These are phyloP conservation scores for Erythrolamprus reginae DNA, from an alignment of 2,113 vertebrate genomes.

Conservation along the genomic window DNA sequence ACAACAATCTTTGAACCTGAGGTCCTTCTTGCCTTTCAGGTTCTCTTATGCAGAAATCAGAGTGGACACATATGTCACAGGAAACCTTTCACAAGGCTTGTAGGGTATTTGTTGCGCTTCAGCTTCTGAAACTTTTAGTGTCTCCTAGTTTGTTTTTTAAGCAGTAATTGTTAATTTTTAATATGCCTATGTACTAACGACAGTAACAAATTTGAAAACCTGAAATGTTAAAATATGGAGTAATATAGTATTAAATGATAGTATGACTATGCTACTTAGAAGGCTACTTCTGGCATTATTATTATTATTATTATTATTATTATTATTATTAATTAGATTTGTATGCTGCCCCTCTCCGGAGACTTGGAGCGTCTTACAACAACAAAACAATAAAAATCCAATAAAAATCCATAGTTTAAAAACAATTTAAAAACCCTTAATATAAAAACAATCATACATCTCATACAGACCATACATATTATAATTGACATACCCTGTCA, in stretches of 20 bases:
- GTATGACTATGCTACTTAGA: neutral
- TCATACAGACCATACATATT: too few relatives aligned
- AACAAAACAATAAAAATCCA: too few relatives aligned
- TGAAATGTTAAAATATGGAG: neutral
- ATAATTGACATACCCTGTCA: neutral
- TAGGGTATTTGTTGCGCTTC: neutral
- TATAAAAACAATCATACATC: too few relatives aligned
- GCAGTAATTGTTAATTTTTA: neutral
- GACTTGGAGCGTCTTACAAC: too few relatives aligned
- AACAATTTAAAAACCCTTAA: too few relatives aligned
- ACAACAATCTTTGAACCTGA: neutral
- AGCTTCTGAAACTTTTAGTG: neutral
- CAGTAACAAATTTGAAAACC: neutral
- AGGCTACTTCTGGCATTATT: neutral
- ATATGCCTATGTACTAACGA: neutral
- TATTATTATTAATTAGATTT: too few relatives aligned
- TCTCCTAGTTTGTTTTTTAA: neutral
- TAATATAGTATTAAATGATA: neutral
- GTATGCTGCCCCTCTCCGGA: too few relatives aligned
- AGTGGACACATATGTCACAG: neutral
- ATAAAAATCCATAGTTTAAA: too few relatives aligned
- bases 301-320: too few relatives aligned
- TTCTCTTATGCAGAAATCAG: neutral
- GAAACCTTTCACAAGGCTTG: neutral
- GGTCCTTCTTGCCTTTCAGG: neutral